These are phyloP conservation scores for Epirrita christyi DNA, from an alignment of 2,888 invertebrate genomes.

Conservation along the genomic window DNA sequence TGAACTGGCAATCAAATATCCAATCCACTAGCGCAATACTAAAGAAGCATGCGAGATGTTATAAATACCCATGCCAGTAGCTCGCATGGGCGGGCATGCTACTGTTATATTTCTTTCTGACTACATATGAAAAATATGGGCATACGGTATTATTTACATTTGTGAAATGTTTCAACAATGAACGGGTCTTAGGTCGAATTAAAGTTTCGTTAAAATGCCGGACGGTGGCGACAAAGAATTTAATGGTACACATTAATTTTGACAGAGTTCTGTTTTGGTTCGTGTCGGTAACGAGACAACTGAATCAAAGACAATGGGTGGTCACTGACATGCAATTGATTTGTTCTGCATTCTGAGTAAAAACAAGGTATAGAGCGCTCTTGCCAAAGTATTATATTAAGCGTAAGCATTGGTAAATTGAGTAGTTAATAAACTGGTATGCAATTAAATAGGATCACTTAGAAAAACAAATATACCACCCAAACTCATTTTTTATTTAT, in stretches of 20 bases:
- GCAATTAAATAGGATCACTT: no score
- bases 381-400: background rate
- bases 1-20: no score
- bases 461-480: no score
- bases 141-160: slow-evolving; percentile 15
- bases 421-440: no score
- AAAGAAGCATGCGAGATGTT: no score
- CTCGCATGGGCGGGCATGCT: background rate
- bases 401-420: background rate
- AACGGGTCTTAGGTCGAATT: slow-evolving; percentile 62
- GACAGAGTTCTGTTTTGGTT: slow-evolving; percentile 58
- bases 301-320: slow-evolving; percentile 74
- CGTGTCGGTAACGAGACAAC: slow-evolving; percentile 66
- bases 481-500: no score
- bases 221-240: slow-evolving; percentile 55
- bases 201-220: slow-evolving; percentile 76
- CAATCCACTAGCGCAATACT: no score
- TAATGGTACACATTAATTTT: slow-evolving; percentile 73
- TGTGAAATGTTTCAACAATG: slow-evolving; percentile 46
- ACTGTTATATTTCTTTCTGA: background rate
- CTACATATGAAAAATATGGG: background rate
- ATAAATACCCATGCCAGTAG: background rate
- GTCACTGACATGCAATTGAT: slow-evolving; percentile 62
- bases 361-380: background rate
- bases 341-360: slow-evolving; percentile 46